Conservation (phyloP, 2,888 invertebrate species). For the Caenorhabditis zanzibari region DNA sequence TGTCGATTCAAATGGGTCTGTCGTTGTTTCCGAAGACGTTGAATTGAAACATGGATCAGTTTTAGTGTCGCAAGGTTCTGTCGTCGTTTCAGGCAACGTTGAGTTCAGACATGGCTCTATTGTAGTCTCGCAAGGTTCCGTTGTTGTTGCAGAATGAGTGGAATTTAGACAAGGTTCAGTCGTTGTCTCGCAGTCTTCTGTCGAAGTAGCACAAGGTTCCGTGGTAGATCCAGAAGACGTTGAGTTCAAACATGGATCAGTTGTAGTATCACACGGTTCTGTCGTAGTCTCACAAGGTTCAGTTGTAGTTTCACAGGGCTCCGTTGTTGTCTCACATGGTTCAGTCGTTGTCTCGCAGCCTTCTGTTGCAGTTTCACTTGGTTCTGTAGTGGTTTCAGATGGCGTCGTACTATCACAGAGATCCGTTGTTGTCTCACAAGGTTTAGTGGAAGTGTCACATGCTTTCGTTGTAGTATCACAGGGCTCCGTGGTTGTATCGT, state of each 20-base stretch:
- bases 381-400: not conserved
- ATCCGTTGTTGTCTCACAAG: conserved; percentile 1
- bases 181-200: not conserved
- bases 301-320: not conserved
- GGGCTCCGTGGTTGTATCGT: not conserved
- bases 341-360: not conserved
- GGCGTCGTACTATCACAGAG: not conserved
- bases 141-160: not conserved
- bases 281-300: conserved; percentile 7
- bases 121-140: not conserved
- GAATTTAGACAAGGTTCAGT: not conserved
- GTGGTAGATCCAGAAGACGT: conserved; percentile 5
- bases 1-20: not conserved
- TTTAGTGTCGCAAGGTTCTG: not conserved
- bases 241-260: conserved; percentile 3
- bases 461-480: conserved; percentile 1
- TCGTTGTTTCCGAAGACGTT: not conserved
- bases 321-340: not conserved
- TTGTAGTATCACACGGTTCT: not conserved
- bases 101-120: conserved; percentile 5
- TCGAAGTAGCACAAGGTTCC: not conserved
- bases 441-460: not conserved
- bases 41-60: not conserved
- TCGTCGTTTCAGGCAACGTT: not conserved
- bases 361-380: no score